Percentiles rank a stretch among this genome's conserved stretches.
Conservation (phyloP, 2,888 invertebrate species). For the Melipona beecheii region DNA sequence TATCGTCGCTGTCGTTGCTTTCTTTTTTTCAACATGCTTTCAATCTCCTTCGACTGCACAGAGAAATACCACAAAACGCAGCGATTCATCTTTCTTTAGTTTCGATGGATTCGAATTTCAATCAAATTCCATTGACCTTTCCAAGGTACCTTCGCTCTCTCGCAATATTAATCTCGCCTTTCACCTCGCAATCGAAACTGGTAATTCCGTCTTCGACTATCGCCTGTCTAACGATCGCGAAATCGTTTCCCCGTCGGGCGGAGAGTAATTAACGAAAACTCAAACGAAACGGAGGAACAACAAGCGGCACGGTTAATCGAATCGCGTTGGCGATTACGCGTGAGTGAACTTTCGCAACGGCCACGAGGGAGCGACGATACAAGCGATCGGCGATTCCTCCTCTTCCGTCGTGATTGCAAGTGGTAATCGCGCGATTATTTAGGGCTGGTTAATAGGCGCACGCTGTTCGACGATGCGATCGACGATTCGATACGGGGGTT, state of each 20-base stretch:
- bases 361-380: neutral
- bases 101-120: neutral
- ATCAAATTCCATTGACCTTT: neutral
- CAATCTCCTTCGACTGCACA: too few relatives aligned
- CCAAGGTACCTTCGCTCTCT: neutral
- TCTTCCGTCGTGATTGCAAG: neutral
- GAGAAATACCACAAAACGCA: neutral
- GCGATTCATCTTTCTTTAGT: neutral
- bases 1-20: too few relatives aligned
- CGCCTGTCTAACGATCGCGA: neutral
- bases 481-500: slow-evolving; percentile 10
- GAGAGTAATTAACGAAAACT: neutral
- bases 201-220: neutral
- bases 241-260: neutral
- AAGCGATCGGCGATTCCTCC: slow-evolving; percentile 1
- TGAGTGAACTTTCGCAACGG: neutral
- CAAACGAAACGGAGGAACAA: neutral
- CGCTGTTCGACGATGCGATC: slow-evolving; percentile 42
- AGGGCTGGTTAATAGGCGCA: slow-evolving; percentile 44
- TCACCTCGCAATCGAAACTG: neutral
- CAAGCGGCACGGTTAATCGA: neutral
- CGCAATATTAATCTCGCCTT: neutral
- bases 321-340: neutral
- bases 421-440: slow-evolving; percentile 53
- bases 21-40: too few relatives aligned